Percentiles rank a stretch among this genome's conserved stretches.
These are phyloP conservation scores for Diplolepis rosae DNA, from an alignment of 2,888 invertebrate species.

Conservation along the genomic window DNA sequence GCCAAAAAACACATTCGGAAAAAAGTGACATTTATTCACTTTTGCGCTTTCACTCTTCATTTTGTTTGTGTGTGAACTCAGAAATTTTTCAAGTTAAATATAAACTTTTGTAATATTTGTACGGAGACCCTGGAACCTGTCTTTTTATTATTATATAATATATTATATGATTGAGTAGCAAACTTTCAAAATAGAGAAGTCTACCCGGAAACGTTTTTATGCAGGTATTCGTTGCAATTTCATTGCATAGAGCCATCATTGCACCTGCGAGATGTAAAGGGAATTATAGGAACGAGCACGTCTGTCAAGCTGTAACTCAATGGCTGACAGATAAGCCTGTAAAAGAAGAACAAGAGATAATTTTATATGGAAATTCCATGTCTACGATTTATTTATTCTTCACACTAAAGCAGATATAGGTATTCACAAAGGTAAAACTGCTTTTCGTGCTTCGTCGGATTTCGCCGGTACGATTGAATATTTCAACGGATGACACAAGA, in stretches of 20 bases:
- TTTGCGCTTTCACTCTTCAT: too few relatives aligned
- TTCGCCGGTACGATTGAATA: constrained; percentile 15
- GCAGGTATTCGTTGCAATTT: not conserved
- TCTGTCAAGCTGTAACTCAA: constrained; percentile 16
- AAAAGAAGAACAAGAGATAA: not conserved
- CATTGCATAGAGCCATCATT: not conserved
- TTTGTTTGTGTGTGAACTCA: too few relatives aligned
- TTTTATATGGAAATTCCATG: not conserved
- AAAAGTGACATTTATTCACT: too few relatives aligned
- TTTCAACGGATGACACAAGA: constrained; percentile 13
- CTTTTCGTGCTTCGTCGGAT: not conserved
- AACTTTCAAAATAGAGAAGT: not conserved
- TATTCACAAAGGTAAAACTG: constrained; percentile 8
- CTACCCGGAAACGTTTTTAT: not conserved
- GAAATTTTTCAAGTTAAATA: too few relatives aligned
- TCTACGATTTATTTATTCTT: constrained; percentile 24
- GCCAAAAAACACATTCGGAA: too few relatives aligned
- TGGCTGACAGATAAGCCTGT: constrained; percentile 29
- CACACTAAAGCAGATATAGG: constrained; percentile 11
- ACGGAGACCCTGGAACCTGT: too few relatives aligned
- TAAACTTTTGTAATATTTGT: too few relatives aligned
- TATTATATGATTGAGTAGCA: too few relatives aligned
- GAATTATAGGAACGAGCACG: not conserved
- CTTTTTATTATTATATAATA: too few relatives aligned
- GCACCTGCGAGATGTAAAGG: not conserved